These are phyloP conservation scores for Cyclophora albipunctata DNA, from an alignment of 2,888 invertebrate genomes.

Conservation along the genomic window DNA sequence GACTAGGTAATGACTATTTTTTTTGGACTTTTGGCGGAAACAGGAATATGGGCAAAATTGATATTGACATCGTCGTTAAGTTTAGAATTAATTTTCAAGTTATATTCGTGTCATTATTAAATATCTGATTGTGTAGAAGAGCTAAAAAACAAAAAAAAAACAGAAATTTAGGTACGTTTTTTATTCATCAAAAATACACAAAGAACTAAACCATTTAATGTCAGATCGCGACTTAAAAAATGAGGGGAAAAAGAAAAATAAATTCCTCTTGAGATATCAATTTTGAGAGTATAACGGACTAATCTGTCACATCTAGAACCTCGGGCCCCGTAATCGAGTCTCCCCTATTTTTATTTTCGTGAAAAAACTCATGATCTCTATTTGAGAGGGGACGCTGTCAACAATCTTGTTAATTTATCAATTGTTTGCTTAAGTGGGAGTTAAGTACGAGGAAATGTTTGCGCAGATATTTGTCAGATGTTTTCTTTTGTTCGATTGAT, in stretches of 20 bases:
- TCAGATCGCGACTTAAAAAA: conserved; percentile 24
- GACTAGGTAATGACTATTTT: no score
- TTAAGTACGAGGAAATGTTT: conserved; percentile 29
- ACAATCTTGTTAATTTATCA: conserved; percentile 65
- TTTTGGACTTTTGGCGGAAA: no score
- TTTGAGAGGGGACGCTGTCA: conserved; percentile 35
- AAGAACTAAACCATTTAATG: no score
- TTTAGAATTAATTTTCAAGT: no score
- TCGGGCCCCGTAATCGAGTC: conserved; percentile 52
- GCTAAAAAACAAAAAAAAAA: no score
- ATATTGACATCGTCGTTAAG: no score
- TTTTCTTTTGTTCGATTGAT: no score
- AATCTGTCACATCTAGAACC: conserved; percentile 71
- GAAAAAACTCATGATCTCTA: conserved; percentile 22
- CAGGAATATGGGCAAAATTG: no score
- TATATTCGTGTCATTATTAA: no score
- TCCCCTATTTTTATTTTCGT: conserved; percentile 51
- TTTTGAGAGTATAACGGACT: conserved; percentile 69
- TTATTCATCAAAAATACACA: no score
- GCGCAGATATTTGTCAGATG: background rate
- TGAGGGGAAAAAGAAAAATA: conserved; percentile 29
- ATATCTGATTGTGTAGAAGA: no score
- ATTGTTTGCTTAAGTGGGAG: conserved; percentile 51
- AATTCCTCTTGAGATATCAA: conserved; percentile 67
- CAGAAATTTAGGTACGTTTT: no score